Base-by-base conservation (phyloP, 2,113 vertebrate species). In the Mirounga angustirostris region DNA sequence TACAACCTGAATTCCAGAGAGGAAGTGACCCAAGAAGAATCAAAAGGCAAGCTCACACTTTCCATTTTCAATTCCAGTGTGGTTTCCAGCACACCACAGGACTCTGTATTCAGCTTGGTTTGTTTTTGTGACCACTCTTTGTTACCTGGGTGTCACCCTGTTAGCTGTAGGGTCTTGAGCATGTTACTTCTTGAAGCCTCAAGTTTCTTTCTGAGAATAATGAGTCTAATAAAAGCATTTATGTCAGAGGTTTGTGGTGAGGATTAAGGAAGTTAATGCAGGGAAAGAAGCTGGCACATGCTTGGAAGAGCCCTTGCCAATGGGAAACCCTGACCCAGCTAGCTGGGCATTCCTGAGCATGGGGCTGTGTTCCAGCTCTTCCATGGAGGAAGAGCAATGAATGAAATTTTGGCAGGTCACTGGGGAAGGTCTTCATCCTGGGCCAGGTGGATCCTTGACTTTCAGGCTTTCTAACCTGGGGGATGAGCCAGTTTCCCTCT, bases 391-490 rank as follows among this genome's bases (percentile, higher is more conserved):
- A 30, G 30, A 46, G 40, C 16, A 46, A 7, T 22, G 40, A 46
- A 40, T n/a, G 54, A 46, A 18, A n/a, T 58, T 28, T 28, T 12
- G 7, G 46, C 4, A 52, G 18, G 65, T 40, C 10, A 5, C 7
- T 90, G 18, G 73, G 83, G 81, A 94, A 91, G 21, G 50, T 40
- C 69, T 96, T 91, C 50, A 63, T 19, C 43, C 14, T 13, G 21
- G n/a, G 14, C 46, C 36, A 65, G 63, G 65, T 1, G 4, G 43
- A 58, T 56, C n/a, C 21, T 87, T 63, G 67, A 63, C n/a, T 5
- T 83, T 36, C 2, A 50, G 30, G 19, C 26, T 79, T 15, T 92
- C 58, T 0, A 3, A 36, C 4, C 2, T 79, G 36, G 33, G 22
- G 10, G 26, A 54, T 36, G 36, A 82, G 26, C 9, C 40, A 71